Conservation (phyloP, 1,140 invertebrate genomes). For the Hetaerina americana region DNA sequence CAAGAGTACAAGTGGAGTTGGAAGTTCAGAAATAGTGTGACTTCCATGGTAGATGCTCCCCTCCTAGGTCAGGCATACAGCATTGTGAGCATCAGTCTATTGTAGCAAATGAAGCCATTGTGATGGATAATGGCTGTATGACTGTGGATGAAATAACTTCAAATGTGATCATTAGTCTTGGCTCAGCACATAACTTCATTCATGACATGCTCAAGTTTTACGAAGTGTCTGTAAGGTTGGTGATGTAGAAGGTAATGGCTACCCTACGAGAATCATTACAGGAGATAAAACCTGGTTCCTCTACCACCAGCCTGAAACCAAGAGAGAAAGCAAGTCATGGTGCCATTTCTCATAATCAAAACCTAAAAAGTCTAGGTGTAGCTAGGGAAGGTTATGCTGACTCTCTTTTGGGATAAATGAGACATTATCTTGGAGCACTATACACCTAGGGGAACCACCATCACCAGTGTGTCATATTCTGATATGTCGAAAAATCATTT, state of each 20-base stretch:
- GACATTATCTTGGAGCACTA: conserved; percentile 5
- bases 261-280: background rate
- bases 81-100: too few relatives aligned
- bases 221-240: background rate
- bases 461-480: conserved; percentile 4
- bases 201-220: conserved; percentile 5
- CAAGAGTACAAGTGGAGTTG: conserved; percentile 3
- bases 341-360: conserved; percentile 7
- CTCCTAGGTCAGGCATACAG: background rate
- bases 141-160: background rate
- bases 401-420: too few relatives aligned
- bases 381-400: conserved; percentile 7
- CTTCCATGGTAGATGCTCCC: background rate
- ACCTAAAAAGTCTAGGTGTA: conserved; percentile 5
- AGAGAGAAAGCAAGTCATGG: conserved; percentile 3
- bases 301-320: background rate
- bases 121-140: background rate
- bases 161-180: background rate
- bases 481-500: conserved; percentile 6
- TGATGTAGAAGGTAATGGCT: background rate
- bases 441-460: background rate
- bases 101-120: background rate
- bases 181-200: background rate
- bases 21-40: background rate
- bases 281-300: background rate